Evolutionary conservation across 2,113 vertebrate species (phyloP).

Genomic region (Dromiciops gliroides): DNA sequence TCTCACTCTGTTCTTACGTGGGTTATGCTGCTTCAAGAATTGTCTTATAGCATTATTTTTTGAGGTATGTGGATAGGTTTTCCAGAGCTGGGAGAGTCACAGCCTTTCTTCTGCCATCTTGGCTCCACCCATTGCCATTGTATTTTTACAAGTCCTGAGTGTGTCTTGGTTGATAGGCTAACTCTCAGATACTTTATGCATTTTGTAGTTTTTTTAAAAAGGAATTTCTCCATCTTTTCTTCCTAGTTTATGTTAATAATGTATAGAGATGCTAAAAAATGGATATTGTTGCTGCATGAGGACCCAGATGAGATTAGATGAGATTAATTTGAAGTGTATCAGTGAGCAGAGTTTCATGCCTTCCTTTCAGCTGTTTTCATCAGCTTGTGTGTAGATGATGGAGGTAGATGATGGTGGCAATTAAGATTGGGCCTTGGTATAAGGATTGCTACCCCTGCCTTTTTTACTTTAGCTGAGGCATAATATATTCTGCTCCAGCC

Average conservation of each 20-base stretch:
- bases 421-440: not conserved
- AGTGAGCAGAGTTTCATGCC: not conserved
- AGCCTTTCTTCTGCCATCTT: no score
- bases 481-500: no score
- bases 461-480: no score
- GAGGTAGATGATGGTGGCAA: not conserved
- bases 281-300: not conserved
- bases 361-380: not conserved
- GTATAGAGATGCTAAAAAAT: not conserved
- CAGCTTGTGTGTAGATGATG: not conserved
- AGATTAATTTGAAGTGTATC: not conserved
- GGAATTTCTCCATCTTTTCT: not conserved
- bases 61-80: no score
- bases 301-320: not conserved
- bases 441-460: no score
- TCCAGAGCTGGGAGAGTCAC: no score
- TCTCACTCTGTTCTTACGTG: no score
- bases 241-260: not conserved
- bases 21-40: no score
- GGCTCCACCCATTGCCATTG: no score
- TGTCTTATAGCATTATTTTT: no score
- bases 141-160: not conserved
- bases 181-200: not conserved
- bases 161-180: not conserved
- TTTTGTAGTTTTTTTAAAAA: not conserved